Evolutionary conservation across 2,113 vertebrate species (phyloP).

Genomic region (mouse (Mus musculus)): DNA sequence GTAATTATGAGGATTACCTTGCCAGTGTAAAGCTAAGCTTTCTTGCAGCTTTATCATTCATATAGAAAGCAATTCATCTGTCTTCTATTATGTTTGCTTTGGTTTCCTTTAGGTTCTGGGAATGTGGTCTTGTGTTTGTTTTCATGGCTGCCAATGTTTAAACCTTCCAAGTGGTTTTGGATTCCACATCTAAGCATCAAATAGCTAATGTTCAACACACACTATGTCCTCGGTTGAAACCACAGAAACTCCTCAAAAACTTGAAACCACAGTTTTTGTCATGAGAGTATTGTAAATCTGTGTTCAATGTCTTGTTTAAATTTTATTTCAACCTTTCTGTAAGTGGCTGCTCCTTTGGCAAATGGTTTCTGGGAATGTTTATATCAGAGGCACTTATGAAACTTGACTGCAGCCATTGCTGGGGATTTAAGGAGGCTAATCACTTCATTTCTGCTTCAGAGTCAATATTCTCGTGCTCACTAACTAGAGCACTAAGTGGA

Average conservation of each 20-base stretch:
- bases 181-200: slow-evolving; percentile 78
- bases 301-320: slow-evolving; percentile 70
- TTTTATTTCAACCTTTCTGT: slow-evolving; percentile 70
- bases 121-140: slow-evolving; percentile 73
- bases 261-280: slow-evolving; percentile 75
- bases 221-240: slow-evolving; percentile 72
- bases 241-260: slow-evolving; percentile 60
- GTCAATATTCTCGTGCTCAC: slow-evolving; percentile 11
- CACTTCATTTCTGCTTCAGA: slow-evolving; percentile 34
- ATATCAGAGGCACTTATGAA: slow-evolving; percentile 66
- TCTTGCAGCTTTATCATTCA: slow-evolving; percentile 72
- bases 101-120: slow-evolving; percentile 73
- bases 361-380: slow-evolving; percentile 73
- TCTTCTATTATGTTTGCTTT: slow-evolving; percentile 76
- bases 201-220: slow-evolving; percentile 56
- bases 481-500: slow-evolving; percentile 61
- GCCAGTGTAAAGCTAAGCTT: slow-evolving; percentile 68
- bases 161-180: slow-evolving; percentile 77
- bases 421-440: slow-evolving; percentile 53
- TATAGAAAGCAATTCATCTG: slow-evolving; percentile 70
- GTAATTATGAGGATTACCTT: slow-evolving; percentile 61
- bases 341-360: slow-evolving; percentile 57
- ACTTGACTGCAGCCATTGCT: slow-evolving; percentile 10
- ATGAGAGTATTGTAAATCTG: slow-evolving; percentile 72
- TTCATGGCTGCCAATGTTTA: slow-evolving; percentile 71